phyloP scores from a whole-genome alignment of 2,113 vertebrate genomes.

The Sminthopsis crassicaudata region DNA sequence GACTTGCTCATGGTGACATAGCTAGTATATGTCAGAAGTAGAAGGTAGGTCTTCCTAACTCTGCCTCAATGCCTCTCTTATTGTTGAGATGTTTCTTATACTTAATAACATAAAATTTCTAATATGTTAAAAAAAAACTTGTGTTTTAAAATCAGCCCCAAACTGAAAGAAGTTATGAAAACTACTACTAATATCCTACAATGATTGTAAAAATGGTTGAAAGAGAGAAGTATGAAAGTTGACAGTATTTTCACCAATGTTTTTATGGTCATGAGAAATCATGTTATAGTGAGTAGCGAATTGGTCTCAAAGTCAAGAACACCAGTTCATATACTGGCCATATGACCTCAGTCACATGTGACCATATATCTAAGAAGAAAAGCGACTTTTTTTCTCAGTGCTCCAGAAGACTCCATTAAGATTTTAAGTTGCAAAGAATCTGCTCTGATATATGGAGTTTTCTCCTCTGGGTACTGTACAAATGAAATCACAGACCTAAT shows the following conservation, averaged over 20 bases:
- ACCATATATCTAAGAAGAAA: too few species aligned
- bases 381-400: too few species aligned
- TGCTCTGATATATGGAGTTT: neutral
- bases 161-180: neutral
- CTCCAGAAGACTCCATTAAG: neutral
- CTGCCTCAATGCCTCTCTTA: neutral
- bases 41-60: neutral
- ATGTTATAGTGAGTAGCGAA: neutral
- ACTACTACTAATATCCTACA: neutral
- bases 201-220: neutral
- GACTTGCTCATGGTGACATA: neutral
- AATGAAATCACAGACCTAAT: neutral
- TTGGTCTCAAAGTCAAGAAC: neutral
- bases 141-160: neutral
- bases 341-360: neutral
- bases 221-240: neutral
- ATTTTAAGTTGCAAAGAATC: neutral
- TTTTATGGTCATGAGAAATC: neutral
- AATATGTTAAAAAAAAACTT: neutral
- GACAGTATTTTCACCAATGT: neutral
- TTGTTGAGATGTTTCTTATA: neutral
- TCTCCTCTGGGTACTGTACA: neutral
- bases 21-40: neutral
- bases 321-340: neutral
- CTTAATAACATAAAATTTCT: neutral